Evolutionary conservation across 1,140 invertebrate genomes (phyloP).

Genomic region (Lucilia sericata): DNA sequence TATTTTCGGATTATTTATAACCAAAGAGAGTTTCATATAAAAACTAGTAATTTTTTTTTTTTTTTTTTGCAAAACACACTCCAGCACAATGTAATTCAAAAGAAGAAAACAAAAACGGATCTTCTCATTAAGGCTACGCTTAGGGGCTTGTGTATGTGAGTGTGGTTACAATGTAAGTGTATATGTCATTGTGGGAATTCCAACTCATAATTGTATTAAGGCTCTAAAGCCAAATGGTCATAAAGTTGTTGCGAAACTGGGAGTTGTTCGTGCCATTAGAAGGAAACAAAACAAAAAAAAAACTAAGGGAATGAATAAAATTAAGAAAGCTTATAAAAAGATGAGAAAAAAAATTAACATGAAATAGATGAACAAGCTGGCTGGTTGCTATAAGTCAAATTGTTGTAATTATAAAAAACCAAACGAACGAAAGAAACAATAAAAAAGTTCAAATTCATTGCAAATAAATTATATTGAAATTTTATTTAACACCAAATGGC

Average conservation of each 20-base stretch:
- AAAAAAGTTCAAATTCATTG: neutral
- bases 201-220: slow-evolving; percentile 14
- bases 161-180: neutral
- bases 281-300: neutral
- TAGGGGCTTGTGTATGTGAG: neutral
- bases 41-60: no score
- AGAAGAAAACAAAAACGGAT: neutral
- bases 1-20: slow-evolving; percentile 4
- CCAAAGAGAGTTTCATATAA: neutral
- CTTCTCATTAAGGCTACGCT: neutral
- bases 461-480: neutral
- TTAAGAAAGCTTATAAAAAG: neutral
- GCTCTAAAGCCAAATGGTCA: slow-evolving; percentile 14
- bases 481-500: slow-evolving; percentile 1
- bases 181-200: neutral
- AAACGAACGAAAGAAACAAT: neutral
- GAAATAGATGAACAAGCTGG: neutral
- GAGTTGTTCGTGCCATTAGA: neutral
- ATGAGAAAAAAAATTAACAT: neutral
- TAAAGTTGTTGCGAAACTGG: neutral
- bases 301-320: neutral
- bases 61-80: no score
- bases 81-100: neutral
- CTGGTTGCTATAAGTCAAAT: neutral
- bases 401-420: neutral